These are phyloP conservation scores for Mobula birostris DNA, from an alignment of 2,113 vertebrate genomes.

Conservation along the genomic window DNA sequence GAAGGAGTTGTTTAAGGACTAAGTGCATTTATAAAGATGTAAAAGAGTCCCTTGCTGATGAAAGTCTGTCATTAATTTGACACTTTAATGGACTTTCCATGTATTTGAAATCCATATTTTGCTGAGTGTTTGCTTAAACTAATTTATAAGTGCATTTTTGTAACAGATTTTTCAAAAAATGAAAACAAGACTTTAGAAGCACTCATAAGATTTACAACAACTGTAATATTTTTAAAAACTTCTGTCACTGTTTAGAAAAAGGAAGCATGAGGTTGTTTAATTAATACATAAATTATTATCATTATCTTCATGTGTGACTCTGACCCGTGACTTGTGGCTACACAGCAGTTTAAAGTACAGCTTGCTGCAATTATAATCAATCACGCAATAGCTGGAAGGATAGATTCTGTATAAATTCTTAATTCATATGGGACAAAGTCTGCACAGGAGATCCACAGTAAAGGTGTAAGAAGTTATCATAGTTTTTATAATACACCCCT, in stretches of 20 bases:
- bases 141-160: neutral
- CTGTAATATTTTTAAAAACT: no score
- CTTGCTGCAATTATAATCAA: neutral
- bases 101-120: slow-evolving; percentile 13
- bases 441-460: neutral
- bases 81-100: slow-evolving; percentile 13
- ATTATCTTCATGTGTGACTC: neutral
- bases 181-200: no score
- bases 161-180: no score
- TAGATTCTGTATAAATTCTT: no score
- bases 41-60: neutral
- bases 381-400: neutral
- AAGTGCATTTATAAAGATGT: neutral
- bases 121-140: neutral
- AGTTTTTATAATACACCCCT: neutral
- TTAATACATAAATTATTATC: neutral
- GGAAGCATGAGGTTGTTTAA: neutral
- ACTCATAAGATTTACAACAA: no score
- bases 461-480: neutral
- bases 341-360: neutral
- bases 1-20: neutral
- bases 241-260: no score
- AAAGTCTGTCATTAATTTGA: neutral
- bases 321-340: neutral
- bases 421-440: neutral